These are phyloP conservation scores for Haemorhous mexicanus DNA, from an alignment of 2,113 vertebrate genomes.

Conservation along the genomic window DNA sequence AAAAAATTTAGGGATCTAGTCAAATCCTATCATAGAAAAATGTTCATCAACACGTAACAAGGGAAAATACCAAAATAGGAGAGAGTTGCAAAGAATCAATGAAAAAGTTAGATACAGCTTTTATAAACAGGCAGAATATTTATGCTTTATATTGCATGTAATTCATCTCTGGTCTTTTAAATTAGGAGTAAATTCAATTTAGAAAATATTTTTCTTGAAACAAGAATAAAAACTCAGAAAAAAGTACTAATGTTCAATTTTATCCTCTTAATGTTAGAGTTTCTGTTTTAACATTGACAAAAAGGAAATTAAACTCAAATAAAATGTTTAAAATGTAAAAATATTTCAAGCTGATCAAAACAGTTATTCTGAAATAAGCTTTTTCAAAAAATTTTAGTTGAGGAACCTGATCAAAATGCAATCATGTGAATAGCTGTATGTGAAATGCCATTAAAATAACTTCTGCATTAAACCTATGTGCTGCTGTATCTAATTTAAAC, in stretches of 20 bases:
- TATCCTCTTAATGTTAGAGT: not conserved
- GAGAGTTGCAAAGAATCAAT: not conserved
- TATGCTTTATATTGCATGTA: not conserved
- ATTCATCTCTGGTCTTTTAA: not conserved
- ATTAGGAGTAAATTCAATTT: accelerated
- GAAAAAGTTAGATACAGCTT: not conserved
- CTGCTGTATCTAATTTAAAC: not conserved
- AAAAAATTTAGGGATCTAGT: not conserved
- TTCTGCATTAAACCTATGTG: not conserved
- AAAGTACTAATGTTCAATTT: not conserved
- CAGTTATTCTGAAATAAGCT: not conserved
- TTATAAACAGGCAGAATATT: not conserved
- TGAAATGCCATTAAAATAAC: not conserved
- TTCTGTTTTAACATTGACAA: not conserved
- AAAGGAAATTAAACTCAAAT: not conserved
- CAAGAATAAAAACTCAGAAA: not conserved
- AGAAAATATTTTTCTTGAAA: not conserved
- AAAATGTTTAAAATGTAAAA: not conserved
- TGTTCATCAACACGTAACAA: not conserved
- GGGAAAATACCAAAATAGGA: not conserved
- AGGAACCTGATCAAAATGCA: not conserved
- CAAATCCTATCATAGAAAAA: not conserved
- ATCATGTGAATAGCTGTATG: not conserved
- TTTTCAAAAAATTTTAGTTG: not conserved
- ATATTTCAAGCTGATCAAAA: not conserved